A percentile compares a stretch with the other conserved stretches of the same genome.
Conservation (phyloP, 2,888 invertebrate genomes). For the Standfussiana lucernea region DNA sequence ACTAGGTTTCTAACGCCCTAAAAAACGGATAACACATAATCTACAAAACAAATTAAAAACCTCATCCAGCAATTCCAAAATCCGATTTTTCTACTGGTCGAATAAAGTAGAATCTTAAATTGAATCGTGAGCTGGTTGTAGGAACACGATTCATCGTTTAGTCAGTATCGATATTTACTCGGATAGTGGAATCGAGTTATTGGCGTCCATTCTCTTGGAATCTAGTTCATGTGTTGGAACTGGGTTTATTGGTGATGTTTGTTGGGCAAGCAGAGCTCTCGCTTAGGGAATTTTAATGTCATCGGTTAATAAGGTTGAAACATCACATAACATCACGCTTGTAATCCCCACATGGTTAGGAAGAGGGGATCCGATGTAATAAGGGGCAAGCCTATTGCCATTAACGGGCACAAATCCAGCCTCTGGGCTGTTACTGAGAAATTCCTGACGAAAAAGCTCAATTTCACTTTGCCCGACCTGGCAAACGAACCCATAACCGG, state of each 20-base stretch:
- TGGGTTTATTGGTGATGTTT: constrained; percentile 36
- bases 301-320: background rate
- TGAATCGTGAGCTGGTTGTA: constrained; percentile 46
- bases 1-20: background rate
- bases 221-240: constrained; percentile 55
- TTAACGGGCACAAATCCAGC: too few species aligned
- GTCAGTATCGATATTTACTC: constrained; percentile 64
- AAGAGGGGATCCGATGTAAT: background rate
- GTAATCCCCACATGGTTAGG: background rate
- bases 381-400: background rate
- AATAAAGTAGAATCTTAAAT: constrained; percentile 54
- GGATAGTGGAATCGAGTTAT: constrained; percentile 57
- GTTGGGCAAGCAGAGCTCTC: background rate
- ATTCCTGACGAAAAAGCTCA: background rate
- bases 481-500: too few species aligned
- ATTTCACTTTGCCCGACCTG: too few species aligned
- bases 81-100: constrained; percentile 25
- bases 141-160: constrained; percentile 58
- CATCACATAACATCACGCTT: background rate
- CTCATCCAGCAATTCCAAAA: constrained; percentile 36
- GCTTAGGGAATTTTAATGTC: background rate
- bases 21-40: constrained; percentile 2
- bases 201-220: constrained; percentile 57
- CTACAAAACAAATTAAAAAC: constrained; percentile 14
- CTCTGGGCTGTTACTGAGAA: too few species aligned